Evolutionary conservation across 2,888 invertebrate genomes (phyloP), one percentile per base, ranked within the genome.

Genomic region (Chalcis sispes): DNA sequence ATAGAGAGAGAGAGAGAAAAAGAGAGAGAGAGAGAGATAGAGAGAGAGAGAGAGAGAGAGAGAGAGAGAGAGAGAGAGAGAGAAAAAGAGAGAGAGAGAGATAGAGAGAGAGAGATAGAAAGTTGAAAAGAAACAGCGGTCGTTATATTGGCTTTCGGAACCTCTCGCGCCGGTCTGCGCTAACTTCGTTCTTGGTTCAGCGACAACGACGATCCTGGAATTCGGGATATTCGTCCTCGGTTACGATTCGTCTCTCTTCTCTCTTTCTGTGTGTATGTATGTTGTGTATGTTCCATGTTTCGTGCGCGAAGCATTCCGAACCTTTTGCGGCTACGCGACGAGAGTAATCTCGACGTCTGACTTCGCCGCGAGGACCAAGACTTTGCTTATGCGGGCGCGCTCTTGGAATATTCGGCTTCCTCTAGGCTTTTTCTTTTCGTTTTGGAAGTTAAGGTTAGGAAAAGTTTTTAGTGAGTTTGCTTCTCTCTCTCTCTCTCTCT

Each of bases 181-280:
- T 15, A 36, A 36, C 4, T 4, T 36, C 36, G 36, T 36, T 36
- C 36, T 42, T 15, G 42, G 23, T 46, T 52, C 52, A 18, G 18
- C 20, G 50, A 20, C 18, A 15, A 29, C 27, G 36, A 20, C 27
- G 61, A 74, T 66, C 56, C 48, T 58, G 74, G 77, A 77, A 77
- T 77, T 74, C 62, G 62, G 77, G 15, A 67, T 71, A 77, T 77
- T 74, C n/a, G 50, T 5, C 27, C 18, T 29, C 50, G 20, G n/a
- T n/a, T n/a, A n/a, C n/a, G n/a, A 2, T 29, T 32, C 18, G 23
- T 29, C 58, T 7, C 13, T 23, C 46, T 46, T 29, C 7, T 25
- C 54, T 32, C 69, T 18, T 20, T 52, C 23, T n/a, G 52, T 54
- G 23, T 8, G 10, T 36, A 36, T 36, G 10, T 36, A 36, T n/a